These are phyloP conservation scores for Operophtera brumata DNA, from an alignment of 2,888 invertebrate genomes.

Conservation along the genomic window DNA sequence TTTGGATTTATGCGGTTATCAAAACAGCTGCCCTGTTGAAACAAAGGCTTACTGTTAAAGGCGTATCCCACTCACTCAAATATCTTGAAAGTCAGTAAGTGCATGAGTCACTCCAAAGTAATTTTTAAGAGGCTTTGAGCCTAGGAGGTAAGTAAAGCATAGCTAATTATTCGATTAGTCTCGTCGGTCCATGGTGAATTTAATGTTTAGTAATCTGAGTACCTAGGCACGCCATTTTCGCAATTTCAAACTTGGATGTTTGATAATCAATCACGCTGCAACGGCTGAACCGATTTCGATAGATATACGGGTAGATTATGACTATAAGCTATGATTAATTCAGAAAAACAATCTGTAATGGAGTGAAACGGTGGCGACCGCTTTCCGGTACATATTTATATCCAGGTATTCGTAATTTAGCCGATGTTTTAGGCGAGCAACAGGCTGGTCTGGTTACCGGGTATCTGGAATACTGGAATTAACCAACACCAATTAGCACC, in stretches of 20 bases:
- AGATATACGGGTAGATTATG: too few species aligned
- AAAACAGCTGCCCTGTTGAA: conserved; percentile 17
- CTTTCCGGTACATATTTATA: too few species aligned
- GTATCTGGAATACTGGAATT: too few species aligned
- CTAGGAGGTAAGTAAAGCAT: conserved; percentile 33
- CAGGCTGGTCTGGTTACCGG: too few species aligned
- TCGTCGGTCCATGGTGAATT: conserved; percentile 45
- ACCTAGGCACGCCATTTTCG: neutral
- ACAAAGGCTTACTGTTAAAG: conserved; percentile 34
- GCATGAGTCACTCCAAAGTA: conserved; percentile 47
- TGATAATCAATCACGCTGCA: too few species aligned
- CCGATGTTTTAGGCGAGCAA: too few species aligned
- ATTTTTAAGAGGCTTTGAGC: conserved; percentile 40
- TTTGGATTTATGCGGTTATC: conserved; percentile 2
- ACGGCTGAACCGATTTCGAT: too few species aligned
- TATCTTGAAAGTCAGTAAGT: conserved; percentile 44
- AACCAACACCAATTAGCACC: too few species aligned
- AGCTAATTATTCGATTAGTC: conserved; percentile 48
- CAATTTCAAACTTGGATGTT: neutral
- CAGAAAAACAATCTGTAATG: too few species aligned
- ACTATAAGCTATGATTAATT: too few species aligned
- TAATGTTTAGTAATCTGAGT: conserved; percentile 42
- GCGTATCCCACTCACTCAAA: conserved; percentile 34
- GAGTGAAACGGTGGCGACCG: too few species aligned
- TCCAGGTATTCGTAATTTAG: neutral